Conservation (phyloP, 2,888 invertebrate species). For the Stenchaetothrips biformis region DNA sequence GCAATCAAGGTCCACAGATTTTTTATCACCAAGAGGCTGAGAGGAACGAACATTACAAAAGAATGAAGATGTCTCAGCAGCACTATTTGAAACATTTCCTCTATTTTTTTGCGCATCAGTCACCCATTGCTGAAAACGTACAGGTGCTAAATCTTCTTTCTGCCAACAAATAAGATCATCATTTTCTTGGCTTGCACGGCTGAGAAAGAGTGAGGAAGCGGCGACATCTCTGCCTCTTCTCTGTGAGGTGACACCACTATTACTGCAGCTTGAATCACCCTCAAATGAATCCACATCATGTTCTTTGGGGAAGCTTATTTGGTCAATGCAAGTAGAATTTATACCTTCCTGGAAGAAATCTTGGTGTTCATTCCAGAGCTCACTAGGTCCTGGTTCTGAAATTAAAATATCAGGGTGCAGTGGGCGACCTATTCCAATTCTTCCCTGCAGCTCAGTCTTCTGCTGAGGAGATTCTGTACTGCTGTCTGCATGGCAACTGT, state of each 20-base stretch:
- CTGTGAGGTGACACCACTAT: neutral
- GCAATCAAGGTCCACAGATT: neutral
- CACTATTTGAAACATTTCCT: neutral
- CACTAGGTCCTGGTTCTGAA: neutral
- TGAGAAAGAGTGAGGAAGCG: neutral
- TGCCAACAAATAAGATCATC: neutral
- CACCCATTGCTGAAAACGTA: neutral
- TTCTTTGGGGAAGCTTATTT: slow-evolving; percentile 2
- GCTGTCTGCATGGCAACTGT: too few species aligned
- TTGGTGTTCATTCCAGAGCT: neutral
- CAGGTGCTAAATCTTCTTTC: neutral
- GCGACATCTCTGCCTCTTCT: neutral
- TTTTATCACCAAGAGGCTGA: neutral
- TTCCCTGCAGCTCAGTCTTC: too few species aligned
- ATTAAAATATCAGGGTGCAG: neutral
- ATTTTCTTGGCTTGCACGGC: neutral
- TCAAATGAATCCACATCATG: slow-evolving; percentile 10
- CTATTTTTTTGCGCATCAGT: neutral
- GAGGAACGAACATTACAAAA: neutral
- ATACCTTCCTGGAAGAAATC: neutral
- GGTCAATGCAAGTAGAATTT: neutral
- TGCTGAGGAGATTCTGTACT: too few species aligned
- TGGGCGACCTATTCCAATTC: too few species aligned
- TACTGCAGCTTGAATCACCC: slow-evolving; percentile 10
- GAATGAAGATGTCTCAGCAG: neutral